Evolutionary conservation across 2,797 vertebrate genomes (phyloP).

Genomic region (Holocentrus rufus): DNA sequence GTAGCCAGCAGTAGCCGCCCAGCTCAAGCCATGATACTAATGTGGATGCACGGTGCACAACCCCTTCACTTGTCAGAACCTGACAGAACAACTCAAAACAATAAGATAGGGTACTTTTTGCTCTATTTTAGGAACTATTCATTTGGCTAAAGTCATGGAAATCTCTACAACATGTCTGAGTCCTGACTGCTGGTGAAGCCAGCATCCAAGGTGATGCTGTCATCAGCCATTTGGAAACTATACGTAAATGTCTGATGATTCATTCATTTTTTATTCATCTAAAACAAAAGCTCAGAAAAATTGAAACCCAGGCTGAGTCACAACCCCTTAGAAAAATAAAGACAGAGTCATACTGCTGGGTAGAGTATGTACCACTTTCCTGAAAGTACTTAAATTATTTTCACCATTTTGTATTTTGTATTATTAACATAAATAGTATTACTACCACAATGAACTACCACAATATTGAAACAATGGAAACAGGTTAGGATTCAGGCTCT

Average conservation of each 20-base stretch:
- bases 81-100: slow-evolving; percentile 1
- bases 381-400: too few relatives aligned
- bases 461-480: too few relatives aligned
- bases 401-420: too few relatives aligned
- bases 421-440: too few relatives aligned
- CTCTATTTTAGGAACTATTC: not conserved
- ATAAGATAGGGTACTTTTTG: slow-evolving; percentile 3
- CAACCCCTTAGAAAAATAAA: not conserved
- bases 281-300: not conserved
- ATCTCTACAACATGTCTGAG: slow-evolving; percentile 53
- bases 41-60: too few relatives aligned
- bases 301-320: not conserved
- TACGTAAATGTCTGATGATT: slow-evolving; percentile 42
- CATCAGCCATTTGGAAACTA: slow-evolving; percentile 28
- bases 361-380: too few relatives aligned
- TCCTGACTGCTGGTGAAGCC: slow-evolving; percentile 13
- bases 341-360: too few relatives aligned
- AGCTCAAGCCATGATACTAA: too few relatives aligned
- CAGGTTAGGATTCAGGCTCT: too few relatives aligned
- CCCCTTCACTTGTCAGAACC: not conserved
- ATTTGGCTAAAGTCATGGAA: slow-evolving; percentile 39
- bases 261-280: slow-evolving; percentile 7
- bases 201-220: slow-evolving; percentile 20
- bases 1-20: too few relatives aligned
- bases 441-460: too few relatives aligned